Evolutionary conservation across 92 coral and sea anemone genomes (phyloP).

Genomic region (Palythoa heliodiscus): DNA sequence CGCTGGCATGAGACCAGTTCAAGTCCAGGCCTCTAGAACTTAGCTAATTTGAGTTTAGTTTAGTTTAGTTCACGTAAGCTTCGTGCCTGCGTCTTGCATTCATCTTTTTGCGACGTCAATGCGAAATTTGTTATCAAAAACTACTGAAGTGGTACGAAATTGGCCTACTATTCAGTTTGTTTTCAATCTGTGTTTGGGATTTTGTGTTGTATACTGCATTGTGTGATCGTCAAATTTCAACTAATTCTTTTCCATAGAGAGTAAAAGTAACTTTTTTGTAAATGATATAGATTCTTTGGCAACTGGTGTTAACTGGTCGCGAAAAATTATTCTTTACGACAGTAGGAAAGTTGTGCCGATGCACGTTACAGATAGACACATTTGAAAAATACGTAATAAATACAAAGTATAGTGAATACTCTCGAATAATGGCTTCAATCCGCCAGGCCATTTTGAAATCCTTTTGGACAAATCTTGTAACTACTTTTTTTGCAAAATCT

Average conservation of each 20-base stretch:
- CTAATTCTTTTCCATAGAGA: too few relatives aligned
- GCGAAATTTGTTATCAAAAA: too few relatives aligned
- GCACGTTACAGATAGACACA: slow-evolving; percentile 6
- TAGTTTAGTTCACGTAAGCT: not conserved
- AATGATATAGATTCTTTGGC: not conserved
- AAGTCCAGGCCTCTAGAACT: not conserved
- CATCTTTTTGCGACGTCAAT: too few relatives aligned
- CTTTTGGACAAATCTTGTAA: slow-evolving; percentile 12
- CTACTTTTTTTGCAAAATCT: slow-evolving; percentile 13
- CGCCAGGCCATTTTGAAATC: slow-evolving; percentile 73
- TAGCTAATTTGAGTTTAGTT: not conserved
- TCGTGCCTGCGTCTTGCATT: not conserved
- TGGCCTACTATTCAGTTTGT: too few relatives aligned
- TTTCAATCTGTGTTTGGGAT: too few relatives aligned
- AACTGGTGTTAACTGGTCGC: slow-evolving; percentile 22
- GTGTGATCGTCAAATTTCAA: too few relatives aligned
- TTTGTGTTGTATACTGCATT: too few relatives aligned
- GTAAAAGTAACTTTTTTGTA: too few relatives aligned
- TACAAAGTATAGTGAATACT: slow-evolving; percentile 62
- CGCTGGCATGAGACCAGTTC: not conserved
- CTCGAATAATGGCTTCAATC: slow-evolving; percentile 63
- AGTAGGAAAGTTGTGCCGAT: not conserved
- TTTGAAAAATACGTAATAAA: slow-evolving; percentile 67
- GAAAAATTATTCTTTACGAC: not conserved
- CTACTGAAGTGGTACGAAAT: too few relatives aligned